Base-by-base conservation (phyloP, 2,888 invertebrate genomes). In the Siphlonurus alternatus region DNA sequence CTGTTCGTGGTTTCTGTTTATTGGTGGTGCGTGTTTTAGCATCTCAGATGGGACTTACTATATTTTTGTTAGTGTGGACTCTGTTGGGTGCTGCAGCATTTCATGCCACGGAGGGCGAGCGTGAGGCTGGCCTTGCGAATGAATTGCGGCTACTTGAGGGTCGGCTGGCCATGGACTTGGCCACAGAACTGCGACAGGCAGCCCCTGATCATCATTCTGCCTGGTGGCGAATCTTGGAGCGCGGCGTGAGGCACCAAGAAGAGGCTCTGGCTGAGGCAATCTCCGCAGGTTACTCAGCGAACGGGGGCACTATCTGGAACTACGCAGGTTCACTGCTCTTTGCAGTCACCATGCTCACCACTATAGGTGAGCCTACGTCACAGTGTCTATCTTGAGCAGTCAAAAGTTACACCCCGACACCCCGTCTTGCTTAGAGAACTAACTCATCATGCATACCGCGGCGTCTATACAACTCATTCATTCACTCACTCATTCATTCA, bases 281-380 rank as follows among this genome's bases (percentile, higher is more conserved):
- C 1, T 78, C 76, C 66, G 76, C 78, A 10, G 81, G 81, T 2
- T 81, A 80, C 67, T 80, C 80, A 70, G 80, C 80, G 70, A 79
- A 79, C 7, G 77, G 78, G 0, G 86, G 85, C 1, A 79, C 78
- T 66, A 83, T 84, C 66, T 87, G 86, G 87, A 81, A 84, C 23
- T 80, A 84, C 68, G 79, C 85, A 0, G 87, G 87, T 18, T 85
- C 85, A 54, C 77, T 86, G 61, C 76, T 87, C 23, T 86, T 87
- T 71, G 80, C 82, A 7, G 77, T 87, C 53, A 84, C 85, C n/a
- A 78, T 86, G 10, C 78, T 87, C 72, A 86, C 86, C 0, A 85
- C 86, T 51, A 74, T 87, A 64, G 87, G 87, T 86, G 71, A 71
- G 70, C 69, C n/a, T n/a, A n/a, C n/a, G n/a, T n/a, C n/a, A n/a